These are phyloP conservation scores for Adelges cooleyi DNA, from an alignment of 1,140 invertebrate species.

Conservation along the genomic window DNA sequence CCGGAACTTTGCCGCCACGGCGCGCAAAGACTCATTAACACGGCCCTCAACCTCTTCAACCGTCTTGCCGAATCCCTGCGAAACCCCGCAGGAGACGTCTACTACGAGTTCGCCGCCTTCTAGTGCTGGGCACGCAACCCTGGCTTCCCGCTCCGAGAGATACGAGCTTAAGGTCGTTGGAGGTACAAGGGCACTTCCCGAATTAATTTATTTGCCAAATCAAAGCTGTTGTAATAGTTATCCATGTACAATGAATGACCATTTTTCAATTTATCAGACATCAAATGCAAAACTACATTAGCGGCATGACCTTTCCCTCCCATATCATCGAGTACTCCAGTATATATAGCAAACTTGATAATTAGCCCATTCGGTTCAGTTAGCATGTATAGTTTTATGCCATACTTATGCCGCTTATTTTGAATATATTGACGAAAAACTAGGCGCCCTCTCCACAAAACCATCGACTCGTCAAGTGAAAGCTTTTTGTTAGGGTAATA, in stretches of 20 bases:
- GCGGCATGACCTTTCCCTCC: constrained; percentile 27
- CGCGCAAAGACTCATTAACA: too few relatives aligned
- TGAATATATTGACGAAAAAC: constrained; percentile 1
- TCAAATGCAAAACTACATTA: constrained; percentile 25
- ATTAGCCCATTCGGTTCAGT: constrained; percentile 30
- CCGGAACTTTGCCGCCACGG: too few relatives aligned
- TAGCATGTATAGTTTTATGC: not conserved
- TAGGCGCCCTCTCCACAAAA: not conserved
- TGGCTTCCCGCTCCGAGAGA: too few relatives aligned
- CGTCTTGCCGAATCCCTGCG: too few relatives aligned
- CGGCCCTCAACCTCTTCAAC: too few relatives aligned
- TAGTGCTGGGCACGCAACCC: too few relatives aligned
- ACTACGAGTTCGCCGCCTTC: too few relatives aligned
- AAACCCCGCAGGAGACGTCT: too few relatives aligned
- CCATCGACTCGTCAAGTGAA: not conserved
- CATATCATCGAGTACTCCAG: constrained; percentile 25
- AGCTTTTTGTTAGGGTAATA: not conserved
- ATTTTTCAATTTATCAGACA: constrained; percentile 3
- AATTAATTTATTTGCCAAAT: constrained; percentile 3
- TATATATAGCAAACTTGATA: constrained; percentile 32
- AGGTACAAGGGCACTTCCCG: too few relatives aligned
- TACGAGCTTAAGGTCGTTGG: too few relatives aligned
- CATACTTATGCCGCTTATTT: not conserved
- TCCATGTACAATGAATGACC: constrained; percentile 30
- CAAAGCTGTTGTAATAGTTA: constrained; percentile 26